phyloP scores from a whole-genome alignment of 2,113 vertebrate genomes.

The Melanerpes formicivorus region DNA sequence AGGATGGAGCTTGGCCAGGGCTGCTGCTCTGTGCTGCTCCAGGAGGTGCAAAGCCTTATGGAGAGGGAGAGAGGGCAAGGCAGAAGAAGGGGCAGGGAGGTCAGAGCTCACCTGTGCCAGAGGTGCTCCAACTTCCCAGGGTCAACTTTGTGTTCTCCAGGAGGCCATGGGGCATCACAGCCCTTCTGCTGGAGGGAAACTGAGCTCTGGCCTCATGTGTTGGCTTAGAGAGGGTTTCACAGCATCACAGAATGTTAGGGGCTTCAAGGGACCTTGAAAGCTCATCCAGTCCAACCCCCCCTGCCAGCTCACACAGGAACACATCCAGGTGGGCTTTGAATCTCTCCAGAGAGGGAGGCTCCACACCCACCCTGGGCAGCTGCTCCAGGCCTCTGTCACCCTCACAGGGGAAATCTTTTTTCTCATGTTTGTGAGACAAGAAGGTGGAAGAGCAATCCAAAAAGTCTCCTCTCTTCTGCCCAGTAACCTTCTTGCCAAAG shows the following conservation, averaged over 20 bases:
- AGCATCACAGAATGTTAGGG: no score
- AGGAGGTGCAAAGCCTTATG: background rate
- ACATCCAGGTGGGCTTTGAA: no score
- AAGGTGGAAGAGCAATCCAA: background rate
- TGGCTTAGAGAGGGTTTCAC: background rate
- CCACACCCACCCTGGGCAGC: no score
- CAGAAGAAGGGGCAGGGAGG: background rate
- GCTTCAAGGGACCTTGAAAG: no score
- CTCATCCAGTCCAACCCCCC: no score
- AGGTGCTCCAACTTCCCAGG: background rate
- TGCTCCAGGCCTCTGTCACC: no score
- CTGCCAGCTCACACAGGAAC: no score
- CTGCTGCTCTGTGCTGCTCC: background rate
- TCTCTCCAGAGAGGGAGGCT: no score
- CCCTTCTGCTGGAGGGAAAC: background rate
- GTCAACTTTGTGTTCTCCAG: background rate
- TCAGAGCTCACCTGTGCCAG: background rate
- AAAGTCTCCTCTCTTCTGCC: background rate
- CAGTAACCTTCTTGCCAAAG: background rate
- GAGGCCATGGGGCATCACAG: accelerated
- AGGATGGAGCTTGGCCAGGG: background rate
- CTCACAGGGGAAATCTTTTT: no score
- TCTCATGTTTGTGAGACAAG: background rate
- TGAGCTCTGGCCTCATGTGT: accelerated
- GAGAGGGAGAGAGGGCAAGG: background rate